Evolutionary conservation across 2,797 vertebrate genomes (phyloP).

Genomic region (Telmatherina bonti): DNA sequence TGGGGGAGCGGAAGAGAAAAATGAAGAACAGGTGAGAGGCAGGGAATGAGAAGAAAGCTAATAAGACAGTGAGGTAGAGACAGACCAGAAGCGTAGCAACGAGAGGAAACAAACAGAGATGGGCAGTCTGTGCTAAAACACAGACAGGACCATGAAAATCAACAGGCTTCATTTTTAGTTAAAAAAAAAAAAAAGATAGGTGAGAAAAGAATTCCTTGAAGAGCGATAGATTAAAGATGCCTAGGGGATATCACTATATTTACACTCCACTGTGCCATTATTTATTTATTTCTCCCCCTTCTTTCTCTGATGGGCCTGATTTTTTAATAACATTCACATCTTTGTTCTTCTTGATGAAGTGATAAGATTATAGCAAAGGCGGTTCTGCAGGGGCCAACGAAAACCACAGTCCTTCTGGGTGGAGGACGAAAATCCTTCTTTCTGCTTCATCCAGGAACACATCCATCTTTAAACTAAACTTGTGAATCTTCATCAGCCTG

Average conservation of each 20-base stretch:
- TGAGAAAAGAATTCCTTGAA: conserved; percentile 54
- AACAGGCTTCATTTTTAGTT: conserved; percentile 65
- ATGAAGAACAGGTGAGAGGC: conserved; percentile 65
- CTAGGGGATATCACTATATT: conserved; percentile 73
- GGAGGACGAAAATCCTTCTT: conserved; percentile 32
- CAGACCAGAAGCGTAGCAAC: conserved; percentile 36
- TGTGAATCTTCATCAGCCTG: conserved; percentile 25
- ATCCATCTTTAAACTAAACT: conserved; percentile 18
- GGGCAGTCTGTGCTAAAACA: conserved; percentile 29
- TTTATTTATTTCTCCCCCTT: conserved; percentile 66
- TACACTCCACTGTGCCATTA: conserved; percentile 69
- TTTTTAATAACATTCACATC: conserved; percentile 72
- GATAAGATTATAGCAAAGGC: conserved; percentile 50
- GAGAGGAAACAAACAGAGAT: conserved; percentile 17
- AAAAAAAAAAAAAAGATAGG: conserved; percentile 52
- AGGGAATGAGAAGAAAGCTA: conserved; percentile 65
- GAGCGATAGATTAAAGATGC: conserved; percentile 60
- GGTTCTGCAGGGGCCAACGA: conserved; percentile 50
- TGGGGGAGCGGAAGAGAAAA: conserved; percentile 26
- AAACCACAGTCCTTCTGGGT: conserved; percentile 48
- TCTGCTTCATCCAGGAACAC: conserved; percentile 26
- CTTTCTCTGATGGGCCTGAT: conserved; percentile 59
- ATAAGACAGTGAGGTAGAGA: conserved; percentile 59
- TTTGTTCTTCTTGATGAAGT: conserved; percentile 75
- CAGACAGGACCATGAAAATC: conserved; percentile 55